These are phyloP conservation scores for Dasyprocta punctata DNA, from an alignment of 2,113 vertebrate genomes.

Conservation along the genomic window DNA sequence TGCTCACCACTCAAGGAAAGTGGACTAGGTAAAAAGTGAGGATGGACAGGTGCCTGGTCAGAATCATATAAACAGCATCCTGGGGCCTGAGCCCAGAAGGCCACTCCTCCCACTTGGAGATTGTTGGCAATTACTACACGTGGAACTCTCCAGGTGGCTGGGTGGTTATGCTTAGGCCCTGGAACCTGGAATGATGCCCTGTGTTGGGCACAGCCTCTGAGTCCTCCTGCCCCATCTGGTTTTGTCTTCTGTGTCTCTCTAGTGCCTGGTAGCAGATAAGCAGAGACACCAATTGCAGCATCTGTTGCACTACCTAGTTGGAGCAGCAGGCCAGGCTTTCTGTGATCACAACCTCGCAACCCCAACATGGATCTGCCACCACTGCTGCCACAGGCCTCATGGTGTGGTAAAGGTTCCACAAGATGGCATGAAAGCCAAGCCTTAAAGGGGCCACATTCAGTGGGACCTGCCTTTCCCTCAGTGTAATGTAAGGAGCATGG, in stretches of 20 bases:
- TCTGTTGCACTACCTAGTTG: neutral
- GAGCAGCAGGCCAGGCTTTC: neutral
- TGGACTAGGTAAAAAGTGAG: neutral
- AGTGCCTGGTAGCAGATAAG: neutral
- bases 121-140: neutral
- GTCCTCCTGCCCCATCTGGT: neutral
- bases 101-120: neutral
- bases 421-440: neutral
- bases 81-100: neutral
- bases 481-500: neutral
- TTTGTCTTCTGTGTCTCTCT: neutral
- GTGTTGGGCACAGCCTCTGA: no score
- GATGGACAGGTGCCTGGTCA: neutral
- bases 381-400: no score
- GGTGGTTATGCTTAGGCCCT: neutral
- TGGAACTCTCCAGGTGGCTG: no score
- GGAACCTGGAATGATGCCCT: neutral
- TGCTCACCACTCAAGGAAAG: neutral
- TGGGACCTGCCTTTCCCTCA: neutral
- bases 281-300: neutral
- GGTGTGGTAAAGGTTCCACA: no score
- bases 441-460: neutral
- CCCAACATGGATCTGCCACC: no score
- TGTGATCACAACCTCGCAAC: neutral
- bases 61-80: neutral